Base-by-base conservation (phyloP, 1,140 invertebrate genomes). In the Tetranychus urticae region DNA sequence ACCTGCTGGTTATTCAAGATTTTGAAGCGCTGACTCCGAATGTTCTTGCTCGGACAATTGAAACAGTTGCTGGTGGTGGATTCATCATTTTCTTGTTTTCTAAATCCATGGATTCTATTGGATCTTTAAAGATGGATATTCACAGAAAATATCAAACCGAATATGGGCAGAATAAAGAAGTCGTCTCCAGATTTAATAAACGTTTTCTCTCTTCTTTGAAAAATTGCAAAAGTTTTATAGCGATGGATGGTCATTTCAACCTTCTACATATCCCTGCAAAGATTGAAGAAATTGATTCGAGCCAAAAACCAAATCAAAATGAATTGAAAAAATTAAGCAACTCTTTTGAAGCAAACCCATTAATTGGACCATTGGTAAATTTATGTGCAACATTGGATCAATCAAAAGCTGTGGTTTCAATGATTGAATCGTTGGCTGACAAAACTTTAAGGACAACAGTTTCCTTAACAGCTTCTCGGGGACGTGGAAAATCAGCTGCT, bases 1-100 rank as follows among this genome's bases (percentile, higher is more conserved):
- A 67, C 31, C 69, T 69, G 68, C 60, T 67, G 48, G 63, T 70
- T 62, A 74, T 75, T 13, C 71, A 90, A 82, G 94, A 99, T 76
- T 99, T 99, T 78, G 94, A 99, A 78, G 93, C 93, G 2, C 68
- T 99, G 1, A 98, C 94, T n/a, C 96, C 96, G 6, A 99, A 99
- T 74, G 77, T 97, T 52, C 76, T 99, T 68, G 96, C 96, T 0
- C 76, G 94, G 64, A 97, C 94, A 6, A 82, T 99, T 66, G 96
- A 99, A 78, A 99, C 96, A 0, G 88, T 98, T 1, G 90, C 97
- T 79, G 94, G 96, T 60, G 94, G 96, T 62, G 96, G 96, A 33
- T 67, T 97, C 0, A 82, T 99, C 62, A 80, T 97, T 45, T 72
- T 99, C 8, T 70, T 85, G 3, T 73, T 98, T 0, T 81, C 86